Conservation (phyloP, 2,797 vertebrate species). For the Dallia pectoralis region DNA sequence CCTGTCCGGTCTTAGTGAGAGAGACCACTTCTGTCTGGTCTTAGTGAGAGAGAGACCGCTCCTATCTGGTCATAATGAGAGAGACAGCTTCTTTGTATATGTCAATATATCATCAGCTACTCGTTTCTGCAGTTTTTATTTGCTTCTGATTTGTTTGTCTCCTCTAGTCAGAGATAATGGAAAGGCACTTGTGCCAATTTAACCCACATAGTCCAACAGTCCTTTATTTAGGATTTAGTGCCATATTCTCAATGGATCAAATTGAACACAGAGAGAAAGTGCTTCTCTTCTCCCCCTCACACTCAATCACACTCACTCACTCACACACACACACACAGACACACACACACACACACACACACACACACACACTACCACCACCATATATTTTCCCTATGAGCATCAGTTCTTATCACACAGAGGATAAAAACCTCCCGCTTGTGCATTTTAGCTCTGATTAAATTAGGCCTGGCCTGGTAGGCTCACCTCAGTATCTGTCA, state of each 20-base stretch:
- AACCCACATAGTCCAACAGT: constrained; percentile 13
- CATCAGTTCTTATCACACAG: constrained; percentile 62
- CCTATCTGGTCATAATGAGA: too few relatives aligned
- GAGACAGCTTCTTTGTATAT: too few relatives aligned
- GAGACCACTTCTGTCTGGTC: too few relatives aligned
- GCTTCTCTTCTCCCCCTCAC: constrained; percentile 8
- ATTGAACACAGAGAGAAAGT: constrained; percentile 51
- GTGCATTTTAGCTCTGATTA: constrained; percentile 80
- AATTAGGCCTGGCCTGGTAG: constrained; percentile 84
- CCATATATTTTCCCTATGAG: constrained; percentile 30
- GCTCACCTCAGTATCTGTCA: constrained; percentile 81
- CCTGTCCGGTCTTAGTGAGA: too few relatives aligned
- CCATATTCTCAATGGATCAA: constrained; percentile 42
- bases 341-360: too few relatives aligned
- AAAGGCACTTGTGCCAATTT: constrained; percentile 33
- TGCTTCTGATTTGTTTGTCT: not conserved
- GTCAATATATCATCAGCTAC: not conserved
- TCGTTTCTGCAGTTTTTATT: constrained; percentile 10
- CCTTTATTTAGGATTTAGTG: constrained; percentile 56
- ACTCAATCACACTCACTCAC: too few relatives aligned
- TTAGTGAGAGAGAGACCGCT: too few relatives aligned
- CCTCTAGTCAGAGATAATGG: constrained; percentile 19
- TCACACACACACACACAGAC: not conserved
- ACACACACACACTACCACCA: too few relatives aligned
- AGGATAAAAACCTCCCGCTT: constrained; percentile 52